Percentiles rank a stretch among this genome's conserved stretches.
Evolutionary conservation across 2,797 vertebrate species (phyloP).

Genomic region (Acanthis flammea): DNA sequence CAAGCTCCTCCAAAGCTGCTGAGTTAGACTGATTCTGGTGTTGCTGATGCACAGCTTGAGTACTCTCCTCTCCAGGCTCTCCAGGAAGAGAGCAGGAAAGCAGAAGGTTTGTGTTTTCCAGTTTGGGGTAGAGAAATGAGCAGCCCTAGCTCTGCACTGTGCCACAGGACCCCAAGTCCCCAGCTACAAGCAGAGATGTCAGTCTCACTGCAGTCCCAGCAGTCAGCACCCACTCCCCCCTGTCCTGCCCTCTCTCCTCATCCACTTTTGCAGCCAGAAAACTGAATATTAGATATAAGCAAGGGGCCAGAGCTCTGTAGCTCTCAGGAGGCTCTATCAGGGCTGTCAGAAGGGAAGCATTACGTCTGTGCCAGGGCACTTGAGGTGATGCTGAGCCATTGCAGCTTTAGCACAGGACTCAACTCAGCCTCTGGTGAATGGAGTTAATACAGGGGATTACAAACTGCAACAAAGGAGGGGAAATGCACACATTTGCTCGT

Average conservation of each 20-base stretch:
- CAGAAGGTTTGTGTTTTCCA: background rate
- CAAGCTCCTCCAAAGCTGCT: fast-evolving
- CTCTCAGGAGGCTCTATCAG: background rate
- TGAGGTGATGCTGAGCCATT: background rate
- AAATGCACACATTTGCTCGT: background rate
- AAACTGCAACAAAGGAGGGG: background rate
- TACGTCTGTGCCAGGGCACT: background rate
- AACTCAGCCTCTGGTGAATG: background rate
- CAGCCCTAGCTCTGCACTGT: background rate
- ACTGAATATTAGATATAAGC: fast-evolving
- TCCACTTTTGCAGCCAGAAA: background rate
- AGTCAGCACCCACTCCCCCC: background rate
- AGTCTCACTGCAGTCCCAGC: background rate
- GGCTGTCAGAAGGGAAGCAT: background rate
- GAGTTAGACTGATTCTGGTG: background rate
- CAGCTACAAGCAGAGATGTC: background rate
- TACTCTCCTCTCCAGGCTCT: background rate
- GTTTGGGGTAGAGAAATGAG: background rate
- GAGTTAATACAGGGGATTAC: background rate
- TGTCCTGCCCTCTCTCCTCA: background rate
- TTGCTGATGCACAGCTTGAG: background rate
- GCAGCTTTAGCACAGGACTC: background rate
- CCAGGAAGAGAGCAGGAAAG: background rate
- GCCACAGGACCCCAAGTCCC: background rate
- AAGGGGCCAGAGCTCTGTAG: background rate